These are phyloP conservation scores for Parochlus steinenii DNA, from an alignment of 2,888 invertebrate genomes.

Conservation along the genomic window DNA sequence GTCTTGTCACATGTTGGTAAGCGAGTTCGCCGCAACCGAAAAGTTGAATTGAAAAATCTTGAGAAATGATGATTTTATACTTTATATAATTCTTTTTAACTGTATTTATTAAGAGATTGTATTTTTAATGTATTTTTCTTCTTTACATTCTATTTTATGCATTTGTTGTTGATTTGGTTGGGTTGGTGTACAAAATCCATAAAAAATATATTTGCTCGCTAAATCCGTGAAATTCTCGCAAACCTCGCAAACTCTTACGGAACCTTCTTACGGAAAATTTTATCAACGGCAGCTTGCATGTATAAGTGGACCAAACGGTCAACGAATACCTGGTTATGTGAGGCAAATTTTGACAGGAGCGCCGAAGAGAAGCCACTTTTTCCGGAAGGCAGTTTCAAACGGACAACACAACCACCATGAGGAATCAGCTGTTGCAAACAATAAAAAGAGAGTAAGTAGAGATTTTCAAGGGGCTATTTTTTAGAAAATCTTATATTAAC, in stretches of 20 bases:
- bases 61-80: no score
- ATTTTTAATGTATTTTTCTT: not conserved
- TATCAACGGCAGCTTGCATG: conserved; percentile 33
- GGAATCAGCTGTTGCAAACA: conserved; percentile 4
- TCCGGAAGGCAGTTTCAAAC: no score
- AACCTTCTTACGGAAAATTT: no score
- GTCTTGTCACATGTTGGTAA: no score
- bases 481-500: conserved; percentile 4
- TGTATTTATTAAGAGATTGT: not conserved
- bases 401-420: no score
- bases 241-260: not conserved
- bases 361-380: conserved; percentile 19
- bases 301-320: conserved; percentile 32
- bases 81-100: not conserved
- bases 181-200: no score
- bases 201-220: not conserved
- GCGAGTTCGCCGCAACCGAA: no score
- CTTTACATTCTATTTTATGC: not conserved
- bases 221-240: not conserved
- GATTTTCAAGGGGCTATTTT: not conserved
- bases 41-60: no score
- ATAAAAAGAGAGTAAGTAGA: conserved; percentile 10
- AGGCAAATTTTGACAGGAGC: conserved; percentile 35
- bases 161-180: not conserved
- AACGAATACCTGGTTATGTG: conserved; percentile 32